These are phyloP conservation scores for Porites lutea DNA, from an alignment of 64 coral and sea anemone species.

Conservation along the genomic window DNA sequence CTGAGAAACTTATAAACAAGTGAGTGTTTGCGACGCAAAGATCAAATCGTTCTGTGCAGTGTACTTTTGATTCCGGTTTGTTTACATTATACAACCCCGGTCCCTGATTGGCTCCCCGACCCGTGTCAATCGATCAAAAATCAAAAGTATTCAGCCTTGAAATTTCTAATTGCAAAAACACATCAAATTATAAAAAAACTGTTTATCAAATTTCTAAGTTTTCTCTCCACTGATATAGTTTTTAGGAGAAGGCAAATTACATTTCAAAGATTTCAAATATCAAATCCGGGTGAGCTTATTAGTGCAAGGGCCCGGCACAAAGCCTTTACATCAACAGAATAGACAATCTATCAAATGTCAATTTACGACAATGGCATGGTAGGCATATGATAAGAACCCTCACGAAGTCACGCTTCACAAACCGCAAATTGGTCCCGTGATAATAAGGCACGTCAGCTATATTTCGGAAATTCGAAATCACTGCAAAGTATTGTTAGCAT, in stretches of 20 bases:
- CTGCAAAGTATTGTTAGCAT: neutral
- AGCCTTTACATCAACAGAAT: neutral
- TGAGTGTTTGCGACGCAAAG: neutral
- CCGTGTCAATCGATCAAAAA: too few relatives aligned
- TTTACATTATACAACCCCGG: neutral
- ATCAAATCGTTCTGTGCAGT: neutral
- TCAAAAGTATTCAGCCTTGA: too few relatives aligned
- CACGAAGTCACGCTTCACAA: neutral
- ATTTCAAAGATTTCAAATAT: too few relatives aligned
- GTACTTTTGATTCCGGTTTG: neutral
- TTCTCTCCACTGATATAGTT: too few relatives aligned
- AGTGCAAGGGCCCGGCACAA: neutral
- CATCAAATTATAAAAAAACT: too few relatives aligned
- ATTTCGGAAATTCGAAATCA: neutral
- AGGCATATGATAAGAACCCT: neutral
- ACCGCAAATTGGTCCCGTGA: neutral
- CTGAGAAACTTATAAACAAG: neutral
- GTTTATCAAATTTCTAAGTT: too few relatives aligned
- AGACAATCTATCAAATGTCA: constrained; percentile 21
- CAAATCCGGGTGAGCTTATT: neutral
- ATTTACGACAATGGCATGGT: neutral
- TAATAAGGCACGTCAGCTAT: neutral
- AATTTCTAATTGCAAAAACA: too few relatives aligned
- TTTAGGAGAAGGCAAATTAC: too few relatives aligned
- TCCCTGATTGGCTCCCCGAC: too few relatives aligned